These are phyloP conservation scores for Lissonota sp. DNA, from an alignment of 2,888 invertebrate species.

Conservation along the genomic window DNA sequence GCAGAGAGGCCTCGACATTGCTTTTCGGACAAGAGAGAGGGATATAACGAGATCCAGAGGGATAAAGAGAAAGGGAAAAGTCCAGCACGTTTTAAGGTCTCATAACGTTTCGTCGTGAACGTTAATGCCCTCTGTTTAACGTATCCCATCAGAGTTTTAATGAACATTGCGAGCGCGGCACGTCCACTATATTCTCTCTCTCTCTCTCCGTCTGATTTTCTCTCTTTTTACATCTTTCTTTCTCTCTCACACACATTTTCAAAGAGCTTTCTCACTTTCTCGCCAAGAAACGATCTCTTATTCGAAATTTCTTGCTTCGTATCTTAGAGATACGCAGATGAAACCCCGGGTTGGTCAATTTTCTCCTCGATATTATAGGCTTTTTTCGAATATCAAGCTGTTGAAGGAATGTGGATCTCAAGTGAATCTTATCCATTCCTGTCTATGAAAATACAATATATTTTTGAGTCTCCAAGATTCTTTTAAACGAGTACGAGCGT, in stretches of 20 bases:
- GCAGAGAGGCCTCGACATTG: conserved; percentile 19
- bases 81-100: conserved; percentile 63
- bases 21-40: conserved; percentile 2
- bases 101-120: conserved; percentile 63
- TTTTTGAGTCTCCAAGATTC: too few species aligned
- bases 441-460: too few species aligned
- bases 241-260: neutral
- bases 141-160: conserved; percentile 76
- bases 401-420: too few species aligned
- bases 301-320: too few species aligned
- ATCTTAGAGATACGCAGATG: too few species aligned
- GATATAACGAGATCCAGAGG: neutral
- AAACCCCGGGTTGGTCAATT: too few species aligned
- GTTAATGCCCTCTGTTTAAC: conserved; percentile 77
- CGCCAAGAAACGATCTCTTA: too few species aligned
- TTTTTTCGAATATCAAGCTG: too few species aligned
- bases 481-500: too few species aligned
- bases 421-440: too few species aligned
- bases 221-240: neutral
- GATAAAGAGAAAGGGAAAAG: conserved; percentile 21
- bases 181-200: conserved; percentile 22
- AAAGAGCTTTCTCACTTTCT: too few species aligned
- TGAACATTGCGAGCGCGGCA: conserved; percentile 70
- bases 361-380: too few species aligned
- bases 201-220: conserved; percentile 15